Conservation (phyloP, 2,888 invertebrate species). For the Cataglyphis cursor region DNA sequence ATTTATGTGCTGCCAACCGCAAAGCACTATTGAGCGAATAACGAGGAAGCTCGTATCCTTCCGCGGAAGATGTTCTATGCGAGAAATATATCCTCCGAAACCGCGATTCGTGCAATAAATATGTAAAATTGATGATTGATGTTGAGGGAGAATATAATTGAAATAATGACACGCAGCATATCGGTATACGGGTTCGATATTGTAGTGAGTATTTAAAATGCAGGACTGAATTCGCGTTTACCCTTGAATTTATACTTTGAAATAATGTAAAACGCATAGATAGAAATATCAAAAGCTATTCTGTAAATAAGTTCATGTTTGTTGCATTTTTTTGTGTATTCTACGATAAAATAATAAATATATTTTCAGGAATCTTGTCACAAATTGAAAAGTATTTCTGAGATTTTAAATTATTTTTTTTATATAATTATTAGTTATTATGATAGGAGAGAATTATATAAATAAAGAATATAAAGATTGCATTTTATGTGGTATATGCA, state of each 20-base stretch:
- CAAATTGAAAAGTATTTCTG: background rate
- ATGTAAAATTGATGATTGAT: slow-evolving; percentile 24
- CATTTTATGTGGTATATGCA: background rate
- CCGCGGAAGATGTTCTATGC: background rate
- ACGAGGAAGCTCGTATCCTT: slow-evolving; percentile 6
- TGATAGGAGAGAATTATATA: background rate
- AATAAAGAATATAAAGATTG: background rate
- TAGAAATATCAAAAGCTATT: background rate
- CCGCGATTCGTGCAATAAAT: background rate
- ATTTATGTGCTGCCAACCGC: slow-evolving; percentile 70
- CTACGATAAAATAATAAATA: background rate
- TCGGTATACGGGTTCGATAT: background rate
- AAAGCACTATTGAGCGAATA: slow-evolving; percentile 32
- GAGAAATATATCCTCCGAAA: background rate
- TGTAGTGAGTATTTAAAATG: slow-evolving; percentile 15
- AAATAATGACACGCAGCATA: background rate
- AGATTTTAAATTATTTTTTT: background rate
- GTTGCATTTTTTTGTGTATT: background rate
- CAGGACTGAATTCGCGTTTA: background rate
- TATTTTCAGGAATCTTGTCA: background rate
- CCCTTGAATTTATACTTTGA: background rate
- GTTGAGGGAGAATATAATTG: background rate
- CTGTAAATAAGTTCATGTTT: background rate
- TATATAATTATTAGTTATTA: background rate
- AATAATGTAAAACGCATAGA: background rate